Conservation (phyloP, 2,888 invertebrate genomes). For the Drepanosiphum platanoidis region DNA sequence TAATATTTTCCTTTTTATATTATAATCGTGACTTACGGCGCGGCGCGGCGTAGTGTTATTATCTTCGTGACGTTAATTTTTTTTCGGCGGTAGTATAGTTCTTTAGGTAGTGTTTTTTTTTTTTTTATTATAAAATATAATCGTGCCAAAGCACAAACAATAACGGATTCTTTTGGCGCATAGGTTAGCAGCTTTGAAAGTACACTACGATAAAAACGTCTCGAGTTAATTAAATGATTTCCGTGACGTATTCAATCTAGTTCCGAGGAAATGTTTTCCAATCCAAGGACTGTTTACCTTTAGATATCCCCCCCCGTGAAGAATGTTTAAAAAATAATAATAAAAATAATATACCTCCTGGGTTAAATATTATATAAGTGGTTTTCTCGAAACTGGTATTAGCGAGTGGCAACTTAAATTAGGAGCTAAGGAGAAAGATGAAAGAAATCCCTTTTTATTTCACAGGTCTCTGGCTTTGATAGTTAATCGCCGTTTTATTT, state of each 20-base stretch:
- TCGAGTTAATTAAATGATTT: conserved; percentile 49
- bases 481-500: conserved; percentile 14
- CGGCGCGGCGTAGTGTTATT: no score
- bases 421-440: conserved; percentile 6
- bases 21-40: no score
- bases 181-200: not conserved
- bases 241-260: conserved; percentile 35
- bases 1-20: no score
- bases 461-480: conserved; percentile 32
- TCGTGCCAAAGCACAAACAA: not conserved
- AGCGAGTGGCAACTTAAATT: conserved; percentile 31
- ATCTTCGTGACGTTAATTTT: no score
- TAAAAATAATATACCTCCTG: conserved; percentile 21
- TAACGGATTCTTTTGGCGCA: not conserved
- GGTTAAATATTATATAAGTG: conserved; percentile 36
- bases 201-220: conserved; percentile 2
- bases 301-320: conserved; percentile 4
- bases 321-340: not conserved
- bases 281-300: conserved; percentile 2
- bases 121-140: not conserved
- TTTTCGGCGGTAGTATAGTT: no score
- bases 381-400: conserved; percentile 16
- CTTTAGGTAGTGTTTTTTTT: no score
- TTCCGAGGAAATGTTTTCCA: not conserved
- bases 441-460: conserved; percentile 48